These are phyloP conservation scores for Rhinatrema bivittatum DNA, from an alignment of 2,797 vertebrate species.

Conservation along the genomic window DNA sequence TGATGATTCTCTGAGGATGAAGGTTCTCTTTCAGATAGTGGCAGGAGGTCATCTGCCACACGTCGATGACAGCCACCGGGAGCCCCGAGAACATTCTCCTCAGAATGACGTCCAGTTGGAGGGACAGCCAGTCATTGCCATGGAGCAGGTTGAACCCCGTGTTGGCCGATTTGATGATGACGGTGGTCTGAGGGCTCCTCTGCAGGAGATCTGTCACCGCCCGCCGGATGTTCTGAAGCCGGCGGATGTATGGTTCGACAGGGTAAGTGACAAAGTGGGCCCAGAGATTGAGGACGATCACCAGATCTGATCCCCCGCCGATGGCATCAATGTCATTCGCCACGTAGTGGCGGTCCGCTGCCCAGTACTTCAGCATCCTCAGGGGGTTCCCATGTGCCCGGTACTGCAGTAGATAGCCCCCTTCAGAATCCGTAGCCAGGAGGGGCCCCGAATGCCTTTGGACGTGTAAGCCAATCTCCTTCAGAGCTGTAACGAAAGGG, in stretches of 20 bases:
- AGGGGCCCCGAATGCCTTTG: neutral
- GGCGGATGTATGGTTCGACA: neutral
- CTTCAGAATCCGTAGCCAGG: neutral
- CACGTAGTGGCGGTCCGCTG: neutral
- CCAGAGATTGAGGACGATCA: neutral
- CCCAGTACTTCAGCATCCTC: too few relatives aligned
- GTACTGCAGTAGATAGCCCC: neutral
- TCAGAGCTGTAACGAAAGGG: too few relatives aligned
- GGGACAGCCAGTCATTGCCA: conserved; percentile 5
- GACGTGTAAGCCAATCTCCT: neutral
- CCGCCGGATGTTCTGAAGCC: neutral
- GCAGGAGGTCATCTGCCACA: conserved; percentile 13
- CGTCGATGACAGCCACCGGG: conserved; percentile 3
- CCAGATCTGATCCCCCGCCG: neutral
- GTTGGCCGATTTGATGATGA: neutral
- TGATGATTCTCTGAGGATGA: neutral
- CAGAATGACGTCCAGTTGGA: conserved; percentile 7
- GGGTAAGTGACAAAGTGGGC: neutral
- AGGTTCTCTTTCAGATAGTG: neutral
- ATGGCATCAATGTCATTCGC: neutral
- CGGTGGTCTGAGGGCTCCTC: neutral
- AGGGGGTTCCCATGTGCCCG: neutral
- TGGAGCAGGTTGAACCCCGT: neutral
- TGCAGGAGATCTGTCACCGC: neutral
- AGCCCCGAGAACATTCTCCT: neutral